phyloP scores from a whole-genome alignment of 2,797 vertebrate species.

The Perodicticus potto region DNA sequence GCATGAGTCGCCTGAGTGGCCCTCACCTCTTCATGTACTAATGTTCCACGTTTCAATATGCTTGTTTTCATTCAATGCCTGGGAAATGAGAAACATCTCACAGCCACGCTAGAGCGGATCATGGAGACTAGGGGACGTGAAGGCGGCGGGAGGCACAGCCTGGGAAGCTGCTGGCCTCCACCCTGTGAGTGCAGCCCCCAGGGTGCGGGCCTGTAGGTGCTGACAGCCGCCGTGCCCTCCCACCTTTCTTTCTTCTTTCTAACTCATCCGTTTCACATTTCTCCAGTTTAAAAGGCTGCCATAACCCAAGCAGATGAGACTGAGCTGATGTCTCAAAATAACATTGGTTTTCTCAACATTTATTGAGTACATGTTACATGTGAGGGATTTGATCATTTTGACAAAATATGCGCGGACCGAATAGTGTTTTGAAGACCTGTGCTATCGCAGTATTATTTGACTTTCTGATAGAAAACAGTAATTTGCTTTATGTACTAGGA shows the following conservation, averaged over 20 bases:
- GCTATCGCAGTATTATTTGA: not conserved
- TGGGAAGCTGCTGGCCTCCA: not conserved
- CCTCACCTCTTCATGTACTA: not conserved
- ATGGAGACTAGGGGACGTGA: rapidly evolving
- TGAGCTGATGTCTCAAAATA: not conserved
- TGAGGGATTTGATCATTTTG: not conserved
- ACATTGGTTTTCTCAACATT: not conserved
- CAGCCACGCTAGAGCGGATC: not conserved
- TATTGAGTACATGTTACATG: not conserved
- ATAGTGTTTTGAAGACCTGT: not conserved
- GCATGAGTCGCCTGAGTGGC: not conserved
- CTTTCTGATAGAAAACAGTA: not conserved
- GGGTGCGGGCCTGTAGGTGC: rapidly evolving
- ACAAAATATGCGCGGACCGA: not conserved
- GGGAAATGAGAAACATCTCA: not conserved
- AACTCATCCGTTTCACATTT: not conserved
- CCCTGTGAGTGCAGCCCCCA: rapidly evolving
- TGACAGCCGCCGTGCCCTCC: not conserved
- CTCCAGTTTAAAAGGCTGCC: not conserved
- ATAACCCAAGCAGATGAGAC: not conserved
- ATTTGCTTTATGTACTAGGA: not conserved
- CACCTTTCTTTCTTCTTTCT: not conserved
- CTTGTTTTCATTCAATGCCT: not conserved
- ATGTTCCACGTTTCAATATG: not conserved
- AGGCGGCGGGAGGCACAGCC: rapidly evolving